Base-by-base conservation (phyloP, 2,888 invertebrate genomes). In the Chaetogeoica ovagalla region DNA sequence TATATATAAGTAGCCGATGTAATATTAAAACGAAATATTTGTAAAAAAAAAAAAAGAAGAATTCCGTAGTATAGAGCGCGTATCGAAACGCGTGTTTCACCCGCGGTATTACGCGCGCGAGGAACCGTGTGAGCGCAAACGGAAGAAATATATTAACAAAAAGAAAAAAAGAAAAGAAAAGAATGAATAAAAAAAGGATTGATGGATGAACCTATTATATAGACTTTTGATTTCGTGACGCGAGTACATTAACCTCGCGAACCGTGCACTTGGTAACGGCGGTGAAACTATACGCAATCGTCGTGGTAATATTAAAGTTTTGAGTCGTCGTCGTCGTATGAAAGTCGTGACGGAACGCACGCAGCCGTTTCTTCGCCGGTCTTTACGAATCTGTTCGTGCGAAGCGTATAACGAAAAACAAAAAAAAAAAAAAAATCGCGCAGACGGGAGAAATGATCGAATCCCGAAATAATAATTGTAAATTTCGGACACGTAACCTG, bases 151-250 rank as follows among this genome's bases (percentile, higher is more conserved):
- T 43, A 43, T 43, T 43, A 43, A 43, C 11, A 6, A 39, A 63
- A 65, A 55, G 43, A 60, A 60, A 52, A 70, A 68, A 59, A 13
- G 6, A 2, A 21, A 37, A 19, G 60, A 62, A 62, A 17, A 37
- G 30, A 15, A 30, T 30, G n/a, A n/a, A n/a, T n/a, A n/a, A n/a
- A n/a, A 60, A 76, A 69, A 77, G 55, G 69, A 79, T 79, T 77
- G 70, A 79, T 77, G 77, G 77, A 77, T 76, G 65, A 75, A 75
- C 75, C 48, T 69, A 60, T 30, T 30, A 30, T 30, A 30, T 62
- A 77, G 69, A 71, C 79, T 65, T 79, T 79, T 79, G 71, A 71
- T 70, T 71, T 23, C 79, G 79, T 79, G 79, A 70, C 70, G 71
- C 57, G 63, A 62, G 79, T 79, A 79, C 79, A 65, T 79, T 79